Base-by-base conservation (phyloP, 2,113 vertebrate genomes). In the Gorsachius goisagi region DNA sequence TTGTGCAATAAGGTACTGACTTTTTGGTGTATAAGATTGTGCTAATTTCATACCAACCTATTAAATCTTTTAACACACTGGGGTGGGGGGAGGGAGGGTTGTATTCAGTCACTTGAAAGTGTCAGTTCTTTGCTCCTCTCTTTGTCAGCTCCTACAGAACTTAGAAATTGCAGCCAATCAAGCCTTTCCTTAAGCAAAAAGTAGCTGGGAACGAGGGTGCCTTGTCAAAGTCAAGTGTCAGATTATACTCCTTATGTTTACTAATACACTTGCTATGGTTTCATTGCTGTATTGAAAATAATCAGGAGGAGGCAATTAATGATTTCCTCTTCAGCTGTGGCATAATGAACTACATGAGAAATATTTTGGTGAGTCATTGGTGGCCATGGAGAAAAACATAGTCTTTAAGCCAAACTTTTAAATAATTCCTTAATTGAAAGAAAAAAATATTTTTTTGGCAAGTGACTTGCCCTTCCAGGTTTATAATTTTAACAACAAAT, bases 361-460 rank as follows among this genome's bases (percentile, higher is more conserved):
- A 69, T 96, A 69, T 50, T 93, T 76, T 90, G 49, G 23, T 76
- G 75, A 85, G 22, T 90, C 82, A 90, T 56, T 83, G 76, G 90
- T 90, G 68, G 19, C 83, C 60, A 66, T 62, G 71, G 78, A 94
- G 85, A 80, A 90, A 77, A 93, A 62, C 55, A 88, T 35, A 26
- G 2, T 88, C 50, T 56, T 60, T n/a, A 88, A 74, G 72, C 45
- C 63, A 66, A n/a, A 21, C 13, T 88, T 91, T 91, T 83, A 90
- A 92, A 69, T 69, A 19, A 15, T 12, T 80, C n/a, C 50, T 56
- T 83, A 81, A 93, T 47, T 82, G 52, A 81, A 88, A 90, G n/a
- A 55, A 75, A 73, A 53, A 73, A 53, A 53, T 1, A 62, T 64
- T 91, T 76, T 90, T 73, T 37, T 86, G 35, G 37, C 37, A 88